Evolutionary conservation across 2,888 invertebrate species (phyloP).

Genomic region (Cheilosia variabilis): DNA sequence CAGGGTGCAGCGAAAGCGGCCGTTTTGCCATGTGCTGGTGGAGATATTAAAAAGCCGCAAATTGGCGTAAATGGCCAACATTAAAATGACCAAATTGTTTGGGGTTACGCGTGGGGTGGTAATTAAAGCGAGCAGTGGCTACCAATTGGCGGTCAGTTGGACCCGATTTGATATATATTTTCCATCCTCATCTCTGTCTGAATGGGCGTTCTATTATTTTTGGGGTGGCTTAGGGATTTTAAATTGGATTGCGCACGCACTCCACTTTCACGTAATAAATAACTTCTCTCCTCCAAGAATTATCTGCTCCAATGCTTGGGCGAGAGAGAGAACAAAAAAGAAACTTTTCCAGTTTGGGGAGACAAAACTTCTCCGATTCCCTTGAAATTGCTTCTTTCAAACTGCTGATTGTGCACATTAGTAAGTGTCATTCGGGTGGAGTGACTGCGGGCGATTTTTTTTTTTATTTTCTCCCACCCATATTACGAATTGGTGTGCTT

Average conservation of each 20-base stretch:
- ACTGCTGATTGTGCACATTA: constrained; percentile 41
- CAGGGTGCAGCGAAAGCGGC: constrained; percentile 77
- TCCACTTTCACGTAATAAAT: constrained; percentile 19
- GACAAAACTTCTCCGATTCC: constrained; percentile 20
- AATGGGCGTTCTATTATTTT: neutral
- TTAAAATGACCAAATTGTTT: constrained; percentile 75
- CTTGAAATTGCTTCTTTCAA: constrained; percentile 21
- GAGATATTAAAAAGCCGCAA: constrained; percentile 80
- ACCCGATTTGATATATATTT: constrained; percentile 55
- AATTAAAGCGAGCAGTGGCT: constrained; percentile 60
- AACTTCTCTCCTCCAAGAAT: neutral
- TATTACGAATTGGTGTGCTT: constrained; percentile 26
- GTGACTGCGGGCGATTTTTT: constrained; percentile 9
- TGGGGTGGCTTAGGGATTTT: constrained; percentile 11
- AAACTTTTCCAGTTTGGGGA: neutral
- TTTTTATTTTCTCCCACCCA: constrained; percentile 6
- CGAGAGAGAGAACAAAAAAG: neutral
- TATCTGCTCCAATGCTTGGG: neutral
- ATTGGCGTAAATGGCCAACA: constrained; percentile 80
- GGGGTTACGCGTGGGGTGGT: constrained; percentile 66
- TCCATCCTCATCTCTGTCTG: constrained; percentile 5
- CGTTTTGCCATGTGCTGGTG: constrained; percentile 77
- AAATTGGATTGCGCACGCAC: constrained; percentile 25
- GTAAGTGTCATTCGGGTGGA: neutral
- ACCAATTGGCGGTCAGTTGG: constrained; percentile 66